Evolutionary conservation across 2,797 vertebrate species (phyloP).

Genomic region (Tenualosa thibaudeaui): DNA sequence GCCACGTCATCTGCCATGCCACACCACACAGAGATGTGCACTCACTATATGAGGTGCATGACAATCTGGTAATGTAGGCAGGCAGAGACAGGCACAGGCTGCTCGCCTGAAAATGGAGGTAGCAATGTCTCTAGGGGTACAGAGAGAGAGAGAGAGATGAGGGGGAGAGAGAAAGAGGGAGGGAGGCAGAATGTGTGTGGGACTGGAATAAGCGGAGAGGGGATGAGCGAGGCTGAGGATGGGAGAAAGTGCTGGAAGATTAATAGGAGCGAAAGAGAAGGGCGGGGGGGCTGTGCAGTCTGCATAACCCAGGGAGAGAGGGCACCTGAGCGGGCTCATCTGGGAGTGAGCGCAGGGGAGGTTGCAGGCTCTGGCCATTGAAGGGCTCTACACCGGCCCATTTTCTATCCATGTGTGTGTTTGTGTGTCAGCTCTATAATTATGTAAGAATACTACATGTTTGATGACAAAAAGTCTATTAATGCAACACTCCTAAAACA

Average conservation of each 20-base stretch:
- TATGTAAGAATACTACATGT: background rate
- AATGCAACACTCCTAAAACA: background rate
- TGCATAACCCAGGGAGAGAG: constrained; percentile 78
- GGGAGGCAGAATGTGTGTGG: constrained; percentile 32
- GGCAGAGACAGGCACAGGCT: constrained; percentile 12
- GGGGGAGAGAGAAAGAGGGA: background rate
- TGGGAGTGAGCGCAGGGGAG: constrained; percentile 93
- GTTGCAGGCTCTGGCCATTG: constrained; percentile 95
- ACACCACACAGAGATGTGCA: constrained; percentile 29
- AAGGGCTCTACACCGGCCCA: constrained; percentile 83
- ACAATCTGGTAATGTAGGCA: constrained; percentile 16
- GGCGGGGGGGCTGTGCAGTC: constrained; percentile 18
- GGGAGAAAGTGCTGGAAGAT: constrained; percentile 19
- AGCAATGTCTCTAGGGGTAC: constrained; percentile 4
- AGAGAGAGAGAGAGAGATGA: background rate
- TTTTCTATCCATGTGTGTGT: constrained; percentile 60
- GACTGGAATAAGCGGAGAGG: background rate
- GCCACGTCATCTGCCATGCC: background rate
- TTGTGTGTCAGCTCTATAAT: background rate
- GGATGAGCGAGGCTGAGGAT: constrained; percentile 16
- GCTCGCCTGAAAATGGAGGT: constrained; percentile 6
- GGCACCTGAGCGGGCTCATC: constrained; percentile 78
- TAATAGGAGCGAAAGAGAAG: background rate
- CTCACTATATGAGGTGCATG: background rate
- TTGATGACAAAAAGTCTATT: background rate